A percentile compares a stretch with the other conserved stretches of the same genome.
phyloP scores from a whole-genome alignment of 2,888 invertebrate species.

The Meghimatium bilineatum region DNA sequence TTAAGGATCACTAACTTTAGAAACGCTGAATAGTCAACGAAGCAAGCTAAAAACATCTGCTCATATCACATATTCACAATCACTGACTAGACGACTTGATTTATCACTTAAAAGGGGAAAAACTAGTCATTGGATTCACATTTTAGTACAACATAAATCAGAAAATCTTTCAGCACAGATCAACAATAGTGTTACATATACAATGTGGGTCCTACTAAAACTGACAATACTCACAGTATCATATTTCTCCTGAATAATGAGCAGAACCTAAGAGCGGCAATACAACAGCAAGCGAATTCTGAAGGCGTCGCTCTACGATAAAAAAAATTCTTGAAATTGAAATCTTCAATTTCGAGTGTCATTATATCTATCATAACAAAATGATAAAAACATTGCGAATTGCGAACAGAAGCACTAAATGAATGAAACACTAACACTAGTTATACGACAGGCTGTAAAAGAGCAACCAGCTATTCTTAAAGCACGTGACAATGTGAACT shows the following conservation, averaged over 20 bases:
- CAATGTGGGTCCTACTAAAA: too few species aligned
- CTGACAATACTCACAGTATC: neutral
- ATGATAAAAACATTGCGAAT: neutral
- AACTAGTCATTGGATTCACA: neutral
- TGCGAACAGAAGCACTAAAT: neutral
- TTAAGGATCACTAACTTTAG: too few species aligned
- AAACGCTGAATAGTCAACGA: too few species aligned
- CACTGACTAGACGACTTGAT: too few species aligned
- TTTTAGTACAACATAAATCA: neutral
- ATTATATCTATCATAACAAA: neutral
- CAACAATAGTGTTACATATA: too few species aligned
- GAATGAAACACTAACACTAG: neutral
- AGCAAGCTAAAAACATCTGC: too few species aligned
- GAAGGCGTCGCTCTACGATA: neutral
- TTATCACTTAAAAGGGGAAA: neutral
- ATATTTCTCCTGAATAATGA: neutral
- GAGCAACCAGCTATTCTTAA: neutral
- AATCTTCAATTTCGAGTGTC: neutral
- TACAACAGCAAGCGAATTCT: neutral
- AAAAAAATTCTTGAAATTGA: neutral
- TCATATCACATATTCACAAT: too few species aligned
- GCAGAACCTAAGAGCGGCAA: neutral
- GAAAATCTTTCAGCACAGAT: neutral
- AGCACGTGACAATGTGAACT: neutral
- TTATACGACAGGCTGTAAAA: neutral